Evolutionary conservation across 2,113 vertebrate genomes (phyloP), one percentile per base, ranked within the genome.

Genomic region (Solea solea): DNA sequence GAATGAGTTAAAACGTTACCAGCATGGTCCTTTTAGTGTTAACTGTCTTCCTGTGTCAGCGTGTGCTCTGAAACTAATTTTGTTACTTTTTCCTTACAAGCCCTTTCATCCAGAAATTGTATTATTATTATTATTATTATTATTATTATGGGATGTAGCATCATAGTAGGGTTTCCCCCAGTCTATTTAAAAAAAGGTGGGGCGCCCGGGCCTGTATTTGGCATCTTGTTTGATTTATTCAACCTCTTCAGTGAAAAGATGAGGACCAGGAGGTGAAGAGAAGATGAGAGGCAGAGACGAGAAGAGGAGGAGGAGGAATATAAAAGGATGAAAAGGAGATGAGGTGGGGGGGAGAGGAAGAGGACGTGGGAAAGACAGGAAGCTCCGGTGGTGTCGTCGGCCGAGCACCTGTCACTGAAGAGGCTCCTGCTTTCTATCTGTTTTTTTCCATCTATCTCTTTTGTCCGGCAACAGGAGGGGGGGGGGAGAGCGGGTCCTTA

Each of bases 351-450:
- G 25, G 77, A 55, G 78, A 79, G 85, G 88, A 83, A 81, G 85
- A 84, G 82, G 89, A 86, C 46, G 64, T 77, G 60, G 66, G 72
- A 80, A 83, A 72, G 84, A 81, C 89, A 90, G 89, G 91, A 92
- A 90, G 88, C 87, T 85, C 87, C 72, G 75, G 85, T 84, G 68
- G 51, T 81, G 76, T 74, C 48, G 81, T 77, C 72, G 77, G 77
- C 83, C 61, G 57, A 90, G 88, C 90, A 91, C 89, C 91, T 91
- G 91, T 90, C 91, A 90, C 72, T 72, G 82, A 87, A 82, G 86
- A 85, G 86, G 74, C 88, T 86, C 84, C 90, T 91, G 91, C 86
- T 87, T 86, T 90, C 88, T 82, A 67, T 90, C 89, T 79, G 3
- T 54, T 21, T 45, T 79, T 61, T 72, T 64, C 64, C 74, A 84